Evolutionary conservation across 2,113 vertebrate genomes (phyloP), one percentile per base, ranked within the genome.

Genomic region (Stigmatopora nigra): DNA sequence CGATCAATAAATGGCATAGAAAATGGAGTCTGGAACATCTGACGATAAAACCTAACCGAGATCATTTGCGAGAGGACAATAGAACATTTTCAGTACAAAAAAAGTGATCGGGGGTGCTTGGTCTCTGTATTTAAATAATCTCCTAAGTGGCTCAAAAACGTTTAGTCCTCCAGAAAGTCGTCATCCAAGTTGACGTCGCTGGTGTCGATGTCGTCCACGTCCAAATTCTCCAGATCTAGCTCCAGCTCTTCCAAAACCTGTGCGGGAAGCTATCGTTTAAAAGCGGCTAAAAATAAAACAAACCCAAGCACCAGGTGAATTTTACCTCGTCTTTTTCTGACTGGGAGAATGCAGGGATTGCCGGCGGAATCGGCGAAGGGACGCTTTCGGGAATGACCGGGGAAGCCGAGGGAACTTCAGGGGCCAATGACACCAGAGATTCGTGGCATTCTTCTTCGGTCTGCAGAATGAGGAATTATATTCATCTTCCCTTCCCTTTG

Each of bases 141-240:
- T 84, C 71, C 69, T 25, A 64, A 52, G 69, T 41, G 66, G 19
- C 59, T 41, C 73, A 57, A 19, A 45, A 19, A 38, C 77, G 46
- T 84, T 57, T 64, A 88, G 61, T 87, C 87, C n/a, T 87, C 84
- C 12, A 86, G 84, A 83, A 99, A 97, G 64, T 99, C 97, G 74
- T 99, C 96, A 77, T 99, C 96, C 38, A 99, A 87, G 79, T 99
- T 96, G 75, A 99, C 92, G 71, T 97, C 96, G 81, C 94, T 91
- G 80, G 96, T 97, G 81, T 99, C 96, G 45, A 99, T 94, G 83
- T 99, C 96, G 13, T 97, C 96, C 77, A 98, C 86, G 61, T 99
- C 97, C 89, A 99, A 85, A 86, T 97, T 97, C 90, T 98, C 96
- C 61, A 99, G 81, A 75, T 98, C 96, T 63, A 93, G 93, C 45